Evolutionary conservation across 2,888 invertebrate genomes (phyloP), one percentile per base, ranked within the genome.

Genomic region (Eristalis tenax): DNA sequence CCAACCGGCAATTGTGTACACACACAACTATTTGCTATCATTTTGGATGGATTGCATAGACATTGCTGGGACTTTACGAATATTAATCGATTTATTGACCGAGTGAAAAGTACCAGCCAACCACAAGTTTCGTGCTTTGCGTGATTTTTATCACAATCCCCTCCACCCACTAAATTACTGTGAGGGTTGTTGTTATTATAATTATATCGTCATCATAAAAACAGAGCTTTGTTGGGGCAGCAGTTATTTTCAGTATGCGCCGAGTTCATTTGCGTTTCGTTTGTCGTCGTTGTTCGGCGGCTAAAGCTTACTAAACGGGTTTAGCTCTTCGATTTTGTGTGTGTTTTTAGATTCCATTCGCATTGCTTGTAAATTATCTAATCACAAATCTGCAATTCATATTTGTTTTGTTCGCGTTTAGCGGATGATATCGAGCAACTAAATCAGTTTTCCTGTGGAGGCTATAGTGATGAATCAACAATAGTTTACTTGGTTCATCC

Each of bases 401-500:
- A 79, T 73, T 35, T 71, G 22, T 43, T 74, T 74, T 76, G 28
- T 71, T 26, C 22, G 23, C 82, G 11, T 94, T 71, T 93, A 96
- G 96, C 96, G 91, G 95, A 95, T 90, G 97, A 97, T 92, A 96
- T 97, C 92, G 96, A 96, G 91, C 97, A 97, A 92, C 94, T 97
- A 90, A 96, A 96, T 93, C 94, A 97, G 90, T 97, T 97, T 93
- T 96, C 96, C 87, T 97, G 96, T 91, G 97, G 97, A 89, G 97
- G 97, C 90, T 97, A 96, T 93, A 95, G 96, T 93, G 97, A 97
- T 94, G 96, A 96, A 91, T 96, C 96, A 76, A 97, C 97, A 76
- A 97, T 97, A 92, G 97, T 97, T 90, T 97, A 97, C 93, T 94
- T 96, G 91, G 96, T 97, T 93, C 97, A 97, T 94, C 97, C 97